Evolutionary conservation across 2,113 vertebrate species (phyloP).

Genomic region (Cairina moschata): DNA sequence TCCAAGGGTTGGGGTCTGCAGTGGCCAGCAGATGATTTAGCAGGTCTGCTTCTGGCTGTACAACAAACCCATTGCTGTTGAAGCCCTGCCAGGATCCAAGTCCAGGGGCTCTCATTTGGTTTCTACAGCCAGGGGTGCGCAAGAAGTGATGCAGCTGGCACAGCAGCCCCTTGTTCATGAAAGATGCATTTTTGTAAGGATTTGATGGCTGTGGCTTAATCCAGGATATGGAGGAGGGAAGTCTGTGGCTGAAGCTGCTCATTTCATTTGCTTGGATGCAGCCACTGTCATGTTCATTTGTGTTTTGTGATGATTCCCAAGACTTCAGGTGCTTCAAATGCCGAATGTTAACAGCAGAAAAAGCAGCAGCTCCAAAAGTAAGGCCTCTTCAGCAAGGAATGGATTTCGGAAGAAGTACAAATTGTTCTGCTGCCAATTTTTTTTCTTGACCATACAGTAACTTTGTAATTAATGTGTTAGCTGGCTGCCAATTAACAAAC

Average conservation of each 20-base stretch:
- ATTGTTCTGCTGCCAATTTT: background rate
- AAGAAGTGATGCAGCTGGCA: background rate
- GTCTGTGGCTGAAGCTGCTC: background rate
- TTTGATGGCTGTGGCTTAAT: background rate
- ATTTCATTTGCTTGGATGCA: background rate
- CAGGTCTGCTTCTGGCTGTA: background rate
- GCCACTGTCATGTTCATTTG: background rate
- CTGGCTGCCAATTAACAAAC: constrained; percentile 48
- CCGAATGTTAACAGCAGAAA: background rate
- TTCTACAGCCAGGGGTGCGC: background rate
- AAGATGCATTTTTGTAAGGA: background rate
- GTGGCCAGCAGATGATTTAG: background rate
- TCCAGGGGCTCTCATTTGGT: background rate
- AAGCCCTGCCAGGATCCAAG: background rate
- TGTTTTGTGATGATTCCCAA: background rate
- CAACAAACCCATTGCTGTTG: accelerated
- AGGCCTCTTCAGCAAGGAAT: background rate
- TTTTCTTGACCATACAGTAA: background rate
- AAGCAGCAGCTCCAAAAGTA: background rate
- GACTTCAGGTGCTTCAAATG: background rate
- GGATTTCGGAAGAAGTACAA: background rate
- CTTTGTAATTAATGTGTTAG: constrained; percentile 20
- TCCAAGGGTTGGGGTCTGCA: accelerated
- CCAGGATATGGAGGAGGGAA: background rate
- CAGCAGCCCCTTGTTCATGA: accelerated